Evolutionary conservation across 2,888 invertebrate species (phyloP).

Genomic region (Andrena chrysosceles): DNA sequence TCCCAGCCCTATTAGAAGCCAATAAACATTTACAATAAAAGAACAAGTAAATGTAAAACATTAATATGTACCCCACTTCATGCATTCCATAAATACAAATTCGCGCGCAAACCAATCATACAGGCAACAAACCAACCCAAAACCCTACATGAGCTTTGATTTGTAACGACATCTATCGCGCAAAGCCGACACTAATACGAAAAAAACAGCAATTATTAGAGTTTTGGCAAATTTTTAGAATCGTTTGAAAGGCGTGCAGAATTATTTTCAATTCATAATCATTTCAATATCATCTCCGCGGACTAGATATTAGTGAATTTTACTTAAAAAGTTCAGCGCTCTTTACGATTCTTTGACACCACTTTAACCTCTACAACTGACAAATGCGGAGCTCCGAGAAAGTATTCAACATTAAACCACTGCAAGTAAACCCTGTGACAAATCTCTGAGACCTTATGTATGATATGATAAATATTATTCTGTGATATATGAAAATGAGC

Average conservation of each 20-base stretch:
- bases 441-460: not conserved
- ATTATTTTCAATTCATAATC: constrained; percentile 2
- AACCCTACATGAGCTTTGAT: too few relatives aligned
- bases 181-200: too few relatives aligned
- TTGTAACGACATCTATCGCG: too few relatives aligned
- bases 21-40: too few relatives aligned
- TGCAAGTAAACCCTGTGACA: not conserved
- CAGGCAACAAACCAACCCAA: too few relatives aligned
- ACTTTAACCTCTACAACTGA: constrained; percentile 45
- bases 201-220: not conserved
- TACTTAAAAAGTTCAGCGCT: not conserved
- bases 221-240: constrained; percentile 18
- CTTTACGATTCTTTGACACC: not conserved
- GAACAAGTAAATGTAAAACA: too few relatives aligned
- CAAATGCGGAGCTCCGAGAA: constrained; percentile 20
- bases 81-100: too few relatives aligned
- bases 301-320: not conserved
- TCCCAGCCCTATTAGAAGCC: too few relatives aligned
- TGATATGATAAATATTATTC: constrained; percentile 13
- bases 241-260: not conserved
- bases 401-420: constrained; percentile 5
- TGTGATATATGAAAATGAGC: constrained; percentile 61
- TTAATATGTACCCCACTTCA: too few relatives aligned
- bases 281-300: constrained; percentile 6
- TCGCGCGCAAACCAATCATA: too few relatives aligned